phyloP scores from a whole-genome alignment of 2,888 invertebrate species.

The Amblyjoppa fuscipennis region DNA sequence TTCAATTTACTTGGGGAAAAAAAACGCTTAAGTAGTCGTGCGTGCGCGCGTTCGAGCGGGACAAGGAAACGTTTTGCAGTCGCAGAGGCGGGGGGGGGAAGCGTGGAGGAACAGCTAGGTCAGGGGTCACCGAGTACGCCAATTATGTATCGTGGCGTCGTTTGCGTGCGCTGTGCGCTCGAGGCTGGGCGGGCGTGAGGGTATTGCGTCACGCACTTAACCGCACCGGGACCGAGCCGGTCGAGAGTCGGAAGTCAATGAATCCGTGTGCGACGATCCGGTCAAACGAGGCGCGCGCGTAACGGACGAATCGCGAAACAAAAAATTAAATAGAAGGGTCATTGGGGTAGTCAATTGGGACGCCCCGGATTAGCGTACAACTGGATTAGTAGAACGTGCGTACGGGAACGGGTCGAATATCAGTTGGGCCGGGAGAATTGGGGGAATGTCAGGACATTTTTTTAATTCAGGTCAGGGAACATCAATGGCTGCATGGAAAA shows the following conservation, averaged over 20 bases:
- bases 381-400: not conserved
- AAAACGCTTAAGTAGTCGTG: not conserved
- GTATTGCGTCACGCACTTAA: conserved; percentile 52
- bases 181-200: not conserved
- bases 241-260: conserved; percentile 61
- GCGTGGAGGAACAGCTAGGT: conserved; percentile 34
- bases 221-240: conserved; percentile 27
- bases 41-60: conserved; percentile 10
- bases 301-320: conserved; percentile 44
- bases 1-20: not conserved
- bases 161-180: not conserved
- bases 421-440: not conserved
- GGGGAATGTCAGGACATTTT: not conserved
- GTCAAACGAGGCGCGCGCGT: conserved; percentile 46
- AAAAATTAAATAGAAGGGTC: conserved; percentile 51
- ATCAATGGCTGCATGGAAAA: no score
- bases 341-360: conserved; percentile 52
- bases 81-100: conserved; percentile 16
- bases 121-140: conserved; percentile 39
- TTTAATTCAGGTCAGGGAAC: no score
- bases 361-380: conserved; percentile 34
- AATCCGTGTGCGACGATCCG: conserved; percentile 62
- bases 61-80: conserved; percentile 54
- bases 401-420: conserved; percentile 36
- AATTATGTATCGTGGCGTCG: conserved; percentile 41